phyloP scores from a whole-genome alignment of 2,888 invertebrate genomes.

The Calameuta idolon region DNA sequence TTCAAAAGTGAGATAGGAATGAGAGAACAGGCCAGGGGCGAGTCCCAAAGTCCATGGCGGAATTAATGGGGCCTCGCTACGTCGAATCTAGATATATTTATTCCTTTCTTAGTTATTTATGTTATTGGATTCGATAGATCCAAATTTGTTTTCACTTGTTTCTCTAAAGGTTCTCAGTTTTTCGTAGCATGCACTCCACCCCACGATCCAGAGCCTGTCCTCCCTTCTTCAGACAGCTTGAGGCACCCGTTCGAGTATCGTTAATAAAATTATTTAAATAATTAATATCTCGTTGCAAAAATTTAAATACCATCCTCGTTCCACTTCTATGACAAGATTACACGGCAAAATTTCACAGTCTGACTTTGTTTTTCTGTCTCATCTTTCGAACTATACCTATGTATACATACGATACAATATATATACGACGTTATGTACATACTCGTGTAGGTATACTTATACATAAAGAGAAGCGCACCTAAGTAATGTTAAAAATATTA shows the following conservation, averaged over 20 bases:
- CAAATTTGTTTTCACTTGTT: conserved; percentile 24
- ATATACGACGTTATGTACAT: conserved; percentile 25
- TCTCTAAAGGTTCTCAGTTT: conserved; percentile 13
- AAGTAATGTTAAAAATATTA: conserved; percentile 2
- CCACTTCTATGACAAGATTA: too few relatives aligned
- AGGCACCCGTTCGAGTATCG: too few relatives aligned
- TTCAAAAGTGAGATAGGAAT: too few relatives aligned
- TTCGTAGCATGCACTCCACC: too few relatives aligned
- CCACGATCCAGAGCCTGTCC: too few relatives aligned
- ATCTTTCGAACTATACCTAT: background rate
- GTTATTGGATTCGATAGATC: conserved; percentile 22
- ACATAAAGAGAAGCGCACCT: conserved; percentile 12
- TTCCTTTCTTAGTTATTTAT: conserved; percentile 25
- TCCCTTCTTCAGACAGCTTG: too few relatives aligned
- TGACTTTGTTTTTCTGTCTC: conserved; percentile 20
- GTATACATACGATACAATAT: conserved; percentile 5
- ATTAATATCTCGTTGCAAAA: conserved; percentile 18
- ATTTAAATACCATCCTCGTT: too few relatives aligned
- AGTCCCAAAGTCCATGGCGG: too few relatives aligned
- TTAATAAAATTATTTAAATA: conserved; percentile 8
- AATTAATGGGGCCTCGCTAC: background rate
- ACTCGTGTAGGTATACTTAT: conserved; percentile 25
- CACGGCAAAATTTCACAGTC: conserved; percentile 7
- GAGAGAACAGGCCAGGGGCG: too few relatives aligned
- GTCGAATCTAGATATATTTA: conserved; percentile 21